These are phyloP conservation scores for Pipistrellus pygmaeus DNA, from an alignment of 2,797 vertebrate genomes.

Conservation along the genomic window DNA sequence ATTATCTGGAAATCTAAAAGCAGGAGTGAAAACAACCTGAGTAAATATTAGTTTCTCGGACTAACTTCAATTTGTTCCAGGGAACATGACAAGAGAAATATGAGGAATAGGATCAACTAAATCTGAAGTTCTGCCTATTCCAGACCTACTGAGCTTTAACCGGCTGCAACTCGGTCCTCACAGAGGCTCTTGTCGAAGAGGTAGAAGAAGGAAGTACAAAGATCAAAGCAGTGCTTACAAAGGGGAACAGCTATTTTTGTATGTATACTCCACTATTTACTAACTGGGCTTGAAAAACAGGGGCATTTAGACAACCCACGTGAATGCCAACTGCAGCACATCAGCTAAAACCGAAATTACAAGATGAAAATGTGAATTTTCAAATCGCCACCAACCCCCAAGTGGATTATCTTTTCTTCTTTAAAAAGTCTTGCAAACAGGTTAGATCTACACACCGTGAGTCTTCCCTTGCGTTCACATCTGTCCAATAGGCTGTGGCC, in stretches of 20 bases:
- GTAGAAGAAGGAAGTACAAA: conserved; percentile 78
- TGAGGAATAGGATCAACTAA: neutral
- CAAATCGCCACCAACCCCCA: neutral
- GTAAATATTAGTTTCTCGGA: conserved; percentile 8
- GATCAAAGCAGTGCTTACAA: conserved; percentile 72
- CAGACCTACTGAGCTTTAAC: neutral
- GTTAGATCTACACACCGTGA: neutral
- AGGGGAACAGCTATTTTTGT: conserved; percentile 70
- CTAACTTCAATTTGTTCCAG: neutral
- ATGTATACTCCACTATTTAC: conserved; percentile 63
- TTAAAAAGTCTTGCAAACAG: conserved; percentile 23
- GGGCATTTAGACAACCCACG: neutral
- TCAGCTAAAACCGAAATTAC: neutral
- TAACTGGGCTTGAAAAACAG: conserved; percentile 44
- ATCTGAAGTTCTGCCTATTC: conserved; percentile 19
- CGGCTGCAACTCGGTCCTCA: neutral
- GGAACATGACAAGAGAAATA: neutral
- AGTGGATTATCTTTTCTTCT: neutral
- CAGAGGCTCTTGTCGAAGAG: conserved; percentile 51
- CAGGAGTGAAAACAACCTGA: neutral
- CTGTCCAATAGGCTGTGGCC: conserved; percentile 18
- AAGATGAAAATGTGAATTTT: neutral
- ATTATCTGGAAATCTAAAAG: conserved; percentile 45
- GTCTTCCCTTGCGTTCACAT: neutral
- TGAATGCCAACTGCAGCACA: neutral